Evolutionary conservation across 2,888 invertebrate genomes (phyloP).

Genomic region (Yponomeuta malinellus): DNA sequence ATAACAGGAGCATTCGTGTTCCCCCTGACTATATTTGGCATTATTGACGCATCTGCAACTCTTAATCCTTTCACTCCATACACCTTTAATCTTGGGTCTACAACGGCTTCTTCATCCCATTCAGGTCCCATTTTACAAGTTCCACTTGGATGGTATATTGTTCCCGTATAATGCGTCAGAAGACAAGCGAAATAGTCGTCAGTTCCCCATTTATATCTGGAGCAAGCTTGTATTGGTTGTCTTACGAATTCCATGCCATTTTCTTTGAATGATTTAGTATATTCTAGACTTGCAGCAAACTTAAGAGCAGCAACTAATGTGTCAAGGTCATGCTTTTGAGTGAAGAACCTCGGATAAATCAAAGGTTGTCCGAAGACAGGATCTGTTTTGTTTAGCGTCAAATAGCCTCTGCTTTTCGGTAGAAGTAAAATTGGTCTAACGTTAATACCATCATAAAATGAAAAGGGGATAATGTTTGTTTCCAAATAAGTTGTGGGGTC

Average conservation of each 20-base stretch:
- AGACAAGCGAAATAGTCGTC: conserved; percentile 81
- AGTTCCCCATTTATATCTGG: conserved; percentile 68
- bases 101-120: conserved; percentile 53
- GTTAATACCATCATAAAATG: conserved; percentile 78
- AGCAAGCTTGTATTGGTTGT: conserved; percentile 74
- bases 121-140: conserved; percentile 59
- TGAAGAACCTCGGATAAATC: conserved; percentile 81
- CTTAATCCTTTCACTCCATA: conserved; percentile 67
- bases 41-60: conserved; percentile 87
- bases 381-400: conserved; percentile 78
- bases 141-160: conserved; percentile 67
- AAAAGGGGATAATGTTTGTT: conserved; percentile 62
- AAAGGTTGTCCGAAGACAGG: conserved; percentile 81
- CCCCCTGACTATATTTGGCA: conserved; percentile 86
- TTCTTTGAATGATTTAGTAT: conserved; percentile 71
- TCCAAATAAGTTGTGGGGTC: conserved; percentile 71
- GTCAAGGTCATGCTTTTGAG: conserved; percentile 75
- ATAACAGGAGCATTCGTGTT: conserved; percentile 89
- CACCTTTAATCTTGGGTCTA: conserved; percentile 46
- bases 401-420: conserved; percentile 77
- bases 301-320: conserved; percentile 77
- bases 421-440: conserved; percentile 76
- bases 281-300: conserved; percentile 71
- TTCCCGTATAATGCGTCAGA: conserved; percentile 74
- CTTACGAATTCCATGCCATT: conserved; percentile 72